These are phyloP conservation scores for Musca domestica DNA, from an alignment of 1,140 invertebrate species.

Conservation along the genomic window DNA sequence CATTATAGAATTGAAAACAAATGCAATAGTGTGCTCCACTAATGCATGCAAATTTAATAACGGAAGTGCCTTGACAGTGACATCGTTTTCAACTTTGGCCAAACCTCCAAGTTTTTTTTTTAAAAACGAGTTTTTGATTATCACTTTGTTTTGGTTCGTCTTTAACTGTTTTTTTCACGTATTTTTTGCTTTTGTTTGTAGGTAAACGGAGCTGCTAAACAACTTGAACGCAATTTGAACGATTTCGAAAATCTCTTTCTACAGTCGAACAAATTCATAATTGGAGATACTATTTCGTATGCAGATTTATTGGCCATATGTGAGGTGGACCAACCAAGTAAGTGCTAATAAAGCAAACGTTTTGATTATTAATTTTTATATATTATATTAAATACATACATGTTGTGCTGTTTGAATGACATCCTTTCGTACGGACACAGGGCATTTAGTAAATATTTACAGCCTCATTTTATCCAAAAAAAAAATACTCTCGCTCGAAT, in stretches of 20 bases:
- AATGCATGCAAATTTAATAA: background rate
- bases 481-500: no score
- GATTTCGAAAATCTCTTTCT: conserved; percentile 66
- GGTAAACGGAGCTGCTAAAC: conserved; percentile 55
- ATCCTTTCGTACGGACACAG: no score
- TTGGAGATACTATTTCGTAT: conserved; percentile 67
- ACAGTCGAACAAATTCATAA: conserved; percentile 62
- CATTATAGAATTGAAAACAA: no score
- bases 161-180: background rate
- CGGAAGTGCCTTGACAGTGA: background rate
- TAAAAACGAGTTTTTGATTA: background rate
- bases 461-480: no score
- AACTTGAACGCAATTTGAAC: conserved; percentile 60
- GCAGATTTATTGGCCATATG: conserved; percentile 78
- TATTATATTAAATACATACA: no score
- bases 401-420: no score
- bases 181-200: conserved; percentile 21
- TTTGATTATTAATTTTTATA: no score
- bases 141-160: background rate
- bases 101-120: background rate
- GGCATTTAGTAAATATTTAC: no score
- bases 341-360: conserved; percentile 47
- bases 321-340: conserved; percentile 78
- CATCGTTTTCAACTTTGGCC: background rate
- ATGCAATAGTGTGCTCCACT: background rate